Evolutionary conservation across 2,113 vertebrate species (phyloP).

Genomic region (Spermophilus dauricus): DNA sequence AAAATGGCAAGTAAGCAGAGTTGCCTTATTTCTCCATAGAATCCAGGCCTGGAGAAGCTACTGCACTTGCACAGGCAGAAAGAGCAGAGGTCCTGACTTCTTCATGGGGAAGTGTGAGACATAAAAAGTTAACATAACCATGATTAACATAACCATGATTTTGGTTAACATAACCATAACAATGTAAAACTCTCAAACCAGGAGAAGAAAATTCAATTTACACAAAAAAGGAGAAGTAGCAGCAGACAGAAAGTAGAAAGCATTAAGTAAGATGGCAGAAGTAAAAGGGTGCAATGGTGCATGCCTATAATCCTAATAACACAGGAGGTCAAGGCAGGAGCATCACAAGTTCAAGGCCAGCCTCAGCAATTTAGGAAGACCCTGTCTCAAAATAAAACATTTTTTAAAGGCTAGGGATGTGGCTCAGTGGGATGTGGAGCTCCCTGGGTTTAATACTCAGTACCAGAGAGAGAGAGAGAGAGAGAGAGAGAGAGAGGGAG

Average conservation of each 20-base stretch:
- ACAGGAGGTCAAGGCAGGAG: too few species aligned
- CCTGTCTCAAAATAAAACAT: too few species aligned
- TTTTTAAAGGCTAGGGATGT: too few species aligned
- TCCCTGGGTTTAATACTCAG: too few species aligned
- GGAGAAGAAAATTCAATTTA: slow-evolving; percentile 20
- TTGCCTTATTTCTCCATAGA: background rate
- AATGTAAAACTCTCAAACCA: background rate
- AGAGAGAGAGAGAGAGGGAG: too few species aligned
- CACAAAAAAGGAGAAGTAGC: background rate
- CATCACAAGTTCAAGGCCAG: too few species aligned
- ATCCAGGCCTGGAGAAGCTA: background rate
- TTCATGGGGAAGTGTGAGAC: background rate
- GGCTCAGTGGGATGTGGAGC: too few species aligned
- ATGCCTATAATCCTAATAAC: too few species aligned
- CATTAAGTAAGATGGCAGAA: background rate
- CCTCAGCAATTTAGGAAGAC: too few species aligned
- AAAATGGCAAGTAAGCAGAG: background rate
- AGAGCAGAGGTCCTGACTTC: background rate
- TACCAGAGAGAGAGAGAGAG: too few species aligned
- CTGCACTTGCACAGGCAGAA: background rate
- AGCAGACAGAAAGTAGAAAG: background rate
- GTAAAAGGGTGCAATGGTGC: background rate
- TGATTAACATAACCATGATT: background rate
- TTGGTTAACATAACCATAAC: background rate
- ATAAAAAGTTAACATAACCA: background rate